Base-by-base conservation (phyloP, 2,113 vertebrate genomes). In the Trichechus manatus region DNA sequence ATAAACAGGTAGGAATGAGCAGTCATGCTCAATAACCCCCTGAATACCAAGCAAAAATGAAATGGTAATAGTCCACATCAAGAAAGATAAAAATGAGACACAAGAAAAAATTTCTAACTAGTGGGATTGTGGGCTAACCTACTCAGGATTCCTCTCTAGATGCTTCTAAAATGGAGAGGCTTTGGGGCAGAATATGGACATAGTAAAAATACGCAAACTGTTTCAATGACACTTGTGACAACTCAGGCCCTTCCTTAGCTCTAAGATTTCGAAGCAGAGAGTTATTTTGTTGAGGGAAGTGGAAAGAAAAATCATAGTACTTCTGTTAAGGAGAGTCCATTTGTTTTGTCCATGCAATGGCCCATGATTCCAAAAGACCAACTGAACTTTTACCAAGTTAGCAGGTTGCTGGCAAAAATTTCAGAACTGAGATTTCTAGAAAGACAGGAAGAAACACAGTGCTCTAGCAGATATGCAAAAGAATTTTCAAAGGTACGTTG, bases 341-440 rank as follows among this genome's bases (percentile, higher is more conserved):
- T 78, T 63, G 66, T 74, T 33, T 86, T n/a, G 44, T 91, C 56
- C 81, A 77, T 42, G 31, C 70, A 64, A 44, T 47, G 61, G 53
- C 42, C 42, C n/a, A 3, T 14, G 64, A 44, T 75, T 78, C 63
- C 36, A 63, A 93, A 78, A 88, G 42, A 42, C 27, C 1, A 0
- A 74, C n/a, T 23, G 23, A 83, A 84, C 33, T 53, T 94, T 78
- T 70, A 89, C 56, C 78, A 93, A 25, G n/a, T 47, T 14, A 93
- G 44, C 33, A 80, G 31, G 53, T 66, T 63, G 59, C 68, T 17
- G 64, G 29, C 36, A 47, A 44, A 31, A 86, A 53, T 61, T 87
- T 33, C 70, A 88, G 68, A 87, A 87, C 89, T 44, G 25, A 92
- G 23, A 68, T n/a, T 92, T 93, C 81, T 81, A 82, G 47, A 85